These are phyloP conservation scores for Cheirogaleus major DNA, from an alignment of 2,797 vertebrate genomes.

Conservation along the genomic window DNA sequence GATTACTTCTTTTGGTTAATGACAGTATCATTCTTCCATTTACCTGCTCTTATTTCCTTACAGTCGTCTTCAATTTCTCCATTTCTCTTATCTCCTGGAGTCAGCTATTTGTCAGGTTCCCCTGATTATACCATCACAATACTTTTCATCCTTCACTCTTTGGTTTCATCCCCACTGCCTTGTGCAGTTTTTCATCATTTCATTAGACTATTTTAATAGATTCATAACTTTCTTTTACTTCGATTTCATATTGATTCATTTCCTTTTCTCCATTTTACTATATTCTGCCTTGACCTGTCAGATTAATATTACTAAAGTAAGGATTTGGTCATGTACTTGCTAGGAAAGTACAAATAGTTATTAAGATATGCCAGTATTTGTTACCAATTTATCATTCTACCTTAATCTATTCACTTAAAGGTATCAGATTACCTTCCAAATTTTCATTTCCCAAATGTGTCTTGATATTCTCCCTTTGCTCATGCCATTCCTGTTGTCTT, in stretches of 20 bases:
- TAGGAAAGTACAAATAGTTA: slow-evolving; percentile 25
- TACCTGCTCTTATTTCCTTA: not conserved
- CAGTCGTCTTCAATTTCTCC: not conserved
- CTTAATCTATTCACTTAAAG: not conserved
- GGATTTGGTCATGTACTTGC: slow-evolving; percentile 32
- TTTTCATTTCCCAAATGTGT: not conserved
- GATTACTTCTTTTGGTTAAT: not conserved
- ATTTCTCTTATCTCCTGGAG: not conserved
- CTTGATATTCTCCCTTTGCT: not conserved
- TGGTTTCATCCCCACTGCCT: not conserved
- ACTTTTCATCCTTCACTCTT: not conserved
- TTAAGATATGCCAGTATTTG: not conserved
- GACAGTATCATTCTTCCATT: not conserved
- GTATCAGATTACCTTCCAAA: not conserved
- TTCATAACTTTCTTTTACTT: slow-evolving; percentile 4
- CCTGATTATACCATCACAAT: not conserved
- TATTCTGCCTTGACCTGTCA: slow-evolving; percentile 1
- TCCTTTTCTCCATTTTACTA: not conserved
- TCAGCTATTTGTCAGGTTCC: not conserved
- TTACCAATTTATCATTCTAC: not conserved
- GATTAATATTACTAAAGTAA: slow-evolving; percentile 32
- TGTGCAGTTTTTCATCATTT: not conserved
- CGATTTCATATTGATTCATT: not conserved
- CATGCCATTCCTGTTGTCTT: not conserved
- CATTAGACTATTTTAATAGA: slow-evolving; percentile 28